These are phyloP conservation scores for Leucophenga montana DNA, from an alignment of 2,888 invertebrate genomes.

Conservation along the genomic window DNA sequence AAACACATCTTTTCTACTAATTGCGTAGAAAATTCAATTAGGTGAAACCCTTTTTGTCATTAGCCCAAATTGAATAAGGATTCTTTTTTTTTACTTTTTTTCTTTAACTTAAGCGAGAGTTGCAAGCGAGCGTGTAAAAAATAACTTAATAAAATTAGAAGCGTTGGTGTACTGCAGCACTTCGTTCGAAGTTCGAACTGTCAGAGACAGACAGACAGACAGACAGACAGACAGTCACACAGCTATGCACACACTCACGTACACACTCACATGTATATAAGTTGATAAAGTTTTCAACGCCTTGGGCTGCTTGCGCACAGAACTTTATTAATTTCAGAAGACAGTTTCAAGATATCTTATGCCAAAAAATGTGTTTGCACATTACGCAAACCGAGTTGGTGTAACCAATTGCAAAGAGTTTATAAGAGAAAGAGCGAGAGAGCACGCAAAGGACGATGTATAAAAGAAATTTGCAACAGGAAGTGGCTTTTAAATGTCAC, in stretches of 20 bases:
- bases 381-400: background rate
- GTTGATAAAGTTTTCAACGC: slow-evolving; percentile 5
- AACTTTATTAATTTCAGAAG: background rate
- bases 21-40: slow-evolving; percentile 62
- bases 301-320: background rate
- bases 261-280: background rate
- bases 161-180: slow-evolving; percentile 50
- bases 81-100: background rate
- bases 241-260: slow-evolving; percentile 14
- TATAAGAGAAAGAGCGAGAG: too few species aligned
- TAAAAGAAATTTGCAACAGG: too few species aligned
- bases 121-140: slow-evolving; percentile 48
- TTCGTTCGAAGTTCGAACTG: slow-evolving; percentile 45
- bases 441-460: too few species aligned
- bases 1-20: slow-evolving; percentile 53
- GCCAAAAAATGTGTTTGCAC: slow-evolving; percentile 4
- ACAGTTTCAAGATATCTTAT: background rate
- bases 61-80: slow-evolving; percentile 50
- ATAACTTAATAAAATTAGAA: slow-evolving; percentile 63
- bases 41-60: slow-evolving; percentile 54
- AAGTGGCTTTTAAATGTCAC: too few species aligned
- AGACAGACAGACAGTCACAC: slow-evolving; percentile 43
- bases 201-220: slow-evolving; percentile 48
- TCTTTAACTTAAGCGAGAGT: slow-evolving; percentile 30
- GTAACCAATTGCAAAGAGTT: too few species aligned